phyloP scores from a whole-genome alignment of 2,113 vertebrate genomes.

The Falcunculus frontatus region DNA sequence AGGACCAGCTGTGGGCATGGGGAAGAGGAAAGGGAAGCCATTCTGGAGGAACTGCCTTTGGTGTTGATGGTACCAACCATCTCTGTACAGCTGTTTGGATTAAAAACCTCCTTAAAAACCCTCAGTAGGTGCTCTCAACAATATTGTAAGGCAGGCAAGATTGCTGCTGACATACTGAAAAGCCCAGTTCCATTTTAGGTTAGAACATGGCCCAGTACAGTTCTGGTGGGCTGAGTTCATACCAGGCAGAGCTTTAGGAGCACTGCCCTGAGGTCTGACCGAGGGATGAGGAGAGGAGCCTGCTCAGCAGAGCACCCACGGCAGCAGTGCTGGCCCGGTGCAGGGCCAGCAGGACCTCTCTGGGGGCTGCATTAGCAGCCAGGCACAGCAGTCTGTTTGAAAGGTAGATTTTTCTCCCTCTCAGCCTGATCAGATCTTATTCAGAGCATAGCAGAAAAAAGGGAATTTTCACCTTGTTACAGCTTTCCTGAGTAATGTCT shows the following conservation, averaged over 20 bases:
- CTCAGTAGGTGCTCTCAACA: neutral
- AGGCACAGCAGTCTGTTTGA: neutral
- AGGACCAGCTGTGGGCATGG: neutral
- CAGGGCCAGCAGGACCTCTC: neutral
- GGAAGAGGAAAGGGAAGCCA: neutral
- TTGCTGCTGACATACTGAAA: neutral
- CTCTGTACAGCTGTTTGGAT: neutral
- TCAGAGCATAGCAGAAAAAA: neutral
- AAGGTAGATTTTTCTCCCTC: neutral
- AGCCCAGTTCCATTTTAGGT: neutral
- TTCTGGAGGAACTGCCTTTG: neutral
- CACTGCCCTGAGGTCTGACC: neutral
- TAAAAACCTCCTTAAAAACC: neutral
- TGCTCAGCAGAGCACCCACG: fast-evolving
- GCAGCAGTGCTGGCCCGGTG: neutral
- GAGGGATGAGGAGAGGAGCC: neutral
- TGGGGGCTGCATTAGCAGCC: neutral
- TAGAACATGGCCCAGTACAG: neutral
- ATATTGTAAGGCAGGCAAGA: neutral
- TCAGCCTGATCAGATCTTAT: neutral
- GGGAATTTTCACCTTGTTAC: neutral
- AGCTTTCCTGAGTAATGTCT: neutral
- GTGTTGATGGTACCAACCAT: neutral
- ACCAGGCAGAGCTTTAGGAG: neutral
- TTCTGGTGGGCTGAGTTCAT: neutral